A percentile compares a stretch with the other conserved stretches of the same genome.
These are phyloP conservation scores for Aspiorhynchus laticeps DNA, from an alignment of 2,113 vertebrate species.

Conservation along the genomic window DNA sequence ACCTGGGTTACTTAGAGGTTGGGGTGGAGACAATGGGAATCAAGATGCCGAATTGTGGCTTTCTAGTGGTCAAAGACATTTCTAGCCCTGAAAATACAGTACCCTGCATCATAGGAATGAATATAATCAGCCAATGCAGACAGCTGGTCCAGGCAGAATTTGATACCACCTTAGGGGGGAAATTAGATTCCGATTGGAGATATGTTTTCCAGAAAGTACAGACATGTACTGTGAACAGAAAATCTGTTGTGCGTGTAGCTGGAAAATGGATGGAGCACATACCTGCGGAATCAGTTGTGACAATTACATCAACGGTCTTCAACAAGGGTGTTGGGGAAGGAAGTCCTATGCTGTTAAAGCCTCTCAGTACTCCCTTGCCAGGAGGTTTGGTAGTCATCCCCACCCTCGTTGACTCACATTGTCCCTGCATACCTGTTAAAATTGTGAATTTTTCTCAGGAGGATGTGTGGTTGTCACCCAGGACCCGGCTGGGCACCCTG, in stretches of 20 bases:
- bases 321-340: neutral
- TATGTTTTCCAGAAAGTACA: neutral
- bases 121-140: constrained; percentile 32
- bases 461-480: neutral
- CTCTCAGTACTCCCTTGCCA: neutral
- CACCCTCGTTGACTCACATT: neutral
- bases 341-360: neutral
- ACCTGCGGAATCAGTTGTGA: neutral
- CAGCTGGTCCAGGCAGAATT: constrained; percentile 38
- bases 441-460: neutral
- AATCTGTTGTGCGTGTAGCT: neutral
- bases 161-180: constrained; percentile 22
- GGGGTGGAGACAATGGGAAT: too few species aligned
- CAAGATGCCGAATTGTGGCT: neutral
- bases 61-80: constrained; percentile 24
- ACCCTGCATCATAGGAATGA: neutral
- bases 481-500: neutral
- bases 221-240: neutral
- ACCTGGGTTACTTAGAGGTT: too few species aligned
- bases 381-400: neutral
- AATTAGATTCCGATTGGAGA: constrained; percentile 40
- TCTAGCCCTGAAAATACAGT: neutral
- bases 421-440: neutral
- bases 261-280: neutral
- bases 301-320: neutral